These are phyloP conservation scores for Microtus montanus DNA, from an alignment of 2,113 vertebrate species.

Conservation along the genomic window DNA sequence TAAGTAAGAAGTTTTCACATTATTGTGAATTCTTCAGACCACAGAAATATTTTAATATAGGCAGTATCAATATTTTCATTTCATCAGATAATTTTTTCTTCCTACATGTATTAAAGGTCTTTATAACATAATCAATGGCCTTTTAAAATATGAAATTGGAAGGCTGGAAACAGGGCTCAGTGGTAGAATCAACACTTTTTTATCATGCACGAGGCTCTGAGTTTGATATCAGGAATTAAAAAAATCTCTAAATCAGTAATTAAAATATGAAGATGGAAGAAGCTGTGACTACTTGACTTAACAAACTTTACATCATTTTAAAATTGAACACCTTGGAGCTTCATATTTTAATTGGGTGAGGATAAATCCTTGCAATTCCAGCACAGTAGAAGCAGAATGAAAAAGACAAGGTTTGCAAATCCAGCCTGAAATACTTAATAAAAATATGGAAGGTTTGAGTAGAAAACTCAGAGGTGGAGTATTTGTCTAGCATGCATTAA, in stretches of 20 bases:
- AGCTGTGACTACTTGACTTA: not conserved
- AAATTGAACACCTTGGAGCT: not conserved
- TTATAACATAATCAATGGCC: not conserved
- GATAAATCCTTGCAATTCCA: not conserved
- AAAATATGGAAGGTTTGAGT: not conserved
- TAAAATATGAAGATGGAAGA: not conserved
- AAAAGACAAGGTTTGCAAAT: not conserved
- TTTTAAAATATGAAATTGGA: not conserved
- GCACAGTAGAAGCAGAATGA: not conserved
- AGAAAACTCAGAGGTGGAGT: not conserved
- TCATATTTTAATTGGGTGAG: not conserved
- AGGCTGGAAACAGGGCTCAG: not conserved
- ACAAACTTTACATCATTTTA: not conserved
- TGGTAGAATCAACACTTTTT: not conserved
- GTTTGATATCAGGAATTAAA: not conserved
- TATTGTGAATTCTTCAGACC: not conserved
- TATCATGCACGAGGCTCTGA: not conserved
- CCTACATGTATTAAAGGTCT: not conserved
- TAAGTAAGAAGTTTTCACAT: not conserved
- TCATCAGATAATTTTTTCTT: not conserved
- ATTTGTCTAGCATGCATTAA: not conserved
- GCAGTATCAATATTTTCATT: not conserved
- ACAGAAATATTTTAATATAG: not conserved
- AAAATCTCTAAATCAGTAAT: not conserved
- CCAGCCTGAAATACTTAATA: not conserved